Base-by-base conservation (phyloP, 2,888 invertebrate genomes). In the Erebia ligea region DNA sequence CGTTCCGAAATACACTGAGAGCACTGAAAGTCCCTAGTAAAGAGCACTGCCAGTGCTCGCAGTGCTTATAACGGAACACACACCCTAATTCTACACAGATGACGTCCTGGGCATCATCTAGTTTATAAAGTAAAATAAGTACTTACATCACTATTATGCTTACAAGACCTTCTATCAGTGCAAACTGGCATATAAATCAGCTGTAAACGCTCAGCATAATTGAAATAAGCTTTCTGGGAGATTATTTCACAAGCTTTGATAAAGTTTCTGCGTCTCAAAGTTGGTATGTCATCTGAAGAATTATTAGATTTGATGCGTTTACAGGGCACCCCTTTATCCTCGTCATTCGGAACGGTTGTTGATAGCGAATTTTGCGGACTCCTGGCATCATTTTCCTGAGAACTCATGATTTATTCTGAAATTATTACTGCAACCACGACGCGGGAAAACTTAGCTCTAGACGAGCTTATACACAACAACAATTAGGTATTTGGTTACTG, bases 221-320 rank as follows among this genome's bases (percentile, higher is more conserved):
- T 82, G 61, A 81, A 84, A 73, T 88, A 91, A 0, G 85, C 84
- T 62, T 82, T 82, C 69, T 80, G 84, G 0, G 92, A 91, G 1
- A 91, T 89, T 76, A 83, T 79, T 77, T 87, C 84, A 77, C 92
- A 92, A 9, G 91, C 91, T 72, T 81, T 84, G 0, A 91, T 80
- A 73, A 92, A 92, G 74, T 91, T 91, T 70, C 86, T 86, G 63
- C 84, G 84, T 74, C 21, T 66, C 56, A 57, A 13, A 45, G n/a
- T 15, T 19, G 25, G 8, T 42, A 17, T 65, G 56, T 65, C 34
- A 21, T 13, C 9, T 13, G 17, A 13, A 19, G 13, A 19, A 13
- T 6, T 21, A 19, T 13, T 61, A 1, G 42, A 45, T 40, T 59
- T 59, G 11, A 59, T 1, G n/a, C 17, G 40, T 40, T 59, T 59